These are phyloP conservation scores for Ophonus ardosiacus DNA, from an alignment of 2,888 invertebrate species.

Conservation along the genomic window DNA sequence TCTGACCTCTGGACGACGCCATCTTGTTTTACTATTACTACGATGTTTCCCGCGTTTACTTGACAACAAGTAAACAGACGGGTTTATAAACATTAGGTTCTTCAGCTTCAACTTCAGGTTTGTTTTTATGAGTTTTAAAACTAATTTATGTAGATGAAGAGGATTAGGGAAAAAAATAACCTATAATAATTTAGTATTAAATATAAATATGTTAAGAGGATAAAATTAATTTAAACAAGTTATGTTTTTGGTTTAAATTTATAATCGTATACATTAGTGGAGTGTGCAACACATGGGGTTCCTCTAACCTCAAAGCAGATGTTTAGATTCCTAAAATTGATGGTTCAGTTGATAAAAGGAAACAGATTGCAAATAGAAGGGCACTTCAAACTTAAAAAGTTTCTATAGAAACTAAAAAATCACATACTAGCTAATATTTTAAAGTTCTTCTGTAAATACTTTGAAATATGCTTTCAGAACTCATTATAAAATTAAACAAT, in stretches of 20 bases:
- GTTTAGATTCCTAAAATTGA: neutral
- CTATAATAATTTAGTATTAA: neutral
- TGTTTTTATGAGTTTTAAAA: neutral
- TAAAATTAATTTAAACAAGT: neutral
- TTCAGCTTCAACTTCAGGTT: neutral
- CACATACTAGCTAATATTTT: neutral
- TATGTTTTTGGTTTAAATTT: no score
- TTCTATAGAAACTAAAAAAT: neutral
- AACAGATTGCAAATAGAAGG: neutral
- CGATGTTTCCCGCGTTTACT: constrained; percentile 54
- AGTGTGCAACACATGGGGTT: neutral
- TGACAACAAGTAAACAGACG: neutral
- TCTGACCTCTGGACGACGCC: constrained; percentile 57
- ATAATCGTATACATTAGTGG: neutral
- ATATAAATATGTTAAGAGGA: neutral
- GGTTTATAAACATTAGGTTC: neutral
- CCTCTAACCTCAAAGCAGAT: neutral
- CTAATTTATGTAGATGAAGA: neutral
- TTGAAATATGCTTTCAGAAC: no score
- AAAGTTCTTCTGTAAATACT: no score
- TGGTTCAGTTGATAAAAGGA: neutral
- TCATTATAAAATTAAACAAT: no score
- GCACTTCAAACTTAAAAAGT: neutral
- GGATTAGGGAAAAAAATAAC: neutral
- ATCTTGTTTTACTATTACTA: constrained; percentile 57